Conservation (phyloP, 1,140 invertebrate species). For the Diorhabda elongata region DNA sequence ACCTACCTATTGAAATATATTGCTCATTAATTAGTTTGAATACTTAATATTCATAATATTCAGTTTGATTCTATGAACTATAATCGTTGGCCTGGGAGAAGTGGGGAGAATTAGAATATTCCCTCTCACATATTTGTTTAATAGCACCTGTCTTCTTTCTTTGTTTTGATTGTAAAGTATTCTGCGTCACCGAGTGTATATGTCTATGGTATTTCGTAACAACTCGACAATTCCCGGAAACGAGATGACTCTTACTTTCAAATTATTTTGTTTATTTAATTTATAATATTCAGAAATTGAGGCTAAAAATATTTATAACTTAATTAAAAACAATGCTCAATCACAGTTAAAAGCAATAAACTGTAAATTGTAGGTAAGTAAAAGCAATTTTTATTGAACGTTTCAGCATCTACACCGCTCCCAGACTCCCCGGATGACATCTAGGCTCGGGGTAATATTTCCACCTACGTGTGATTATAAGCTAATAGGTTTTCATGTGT, state of each 20-base stretch:
- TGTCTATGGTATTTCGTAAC: not conserved
- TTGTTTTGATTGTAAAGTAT: not conserved
- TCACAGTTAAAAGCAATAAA: constrained; percentile 4
- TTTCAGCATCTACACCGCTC: constrained; percentile 5
- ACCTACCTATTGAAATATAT: too few relatives aligned
- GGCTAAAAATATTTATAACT: not conserved
- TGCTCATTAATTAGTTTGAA: too few relatives aligned
- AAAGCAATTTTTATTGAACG: not conserved
- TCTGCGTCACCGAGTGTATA: not conserved
- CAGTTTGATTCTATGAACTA: too few relatives aligned
- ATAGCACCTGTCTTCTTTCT: constrained; percentile 7
- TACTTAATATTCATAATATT: too few relatives aligned
- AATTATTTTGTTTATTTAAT: constrained; percentile 8
- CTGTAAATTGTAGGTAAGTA: constrained; percentile 1
- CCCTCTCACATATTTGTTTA: not conserved
- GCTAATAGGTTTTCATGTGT: not conserved
- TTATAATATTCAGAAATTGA: constrained; percentile 2
- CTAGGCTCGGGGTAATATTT: constrained; percentile 9
- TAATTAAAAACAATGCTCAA: too few relatives aligned
- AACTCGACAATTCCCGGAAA: constrained; percentile 1
- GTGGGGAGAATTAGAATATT: too few relatives aligned
- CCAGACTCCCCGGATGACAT: constrained; percentile 12
- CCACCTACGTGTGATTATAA: constrained; percentile 1
- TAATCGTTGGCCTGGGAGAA: too few relatives aligned
- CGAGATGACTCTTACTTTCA: constrained; percentile 6